Conservation (phyloP, 2,888 invertebrate genomes). For the Druceiella hillmani region DNA sequence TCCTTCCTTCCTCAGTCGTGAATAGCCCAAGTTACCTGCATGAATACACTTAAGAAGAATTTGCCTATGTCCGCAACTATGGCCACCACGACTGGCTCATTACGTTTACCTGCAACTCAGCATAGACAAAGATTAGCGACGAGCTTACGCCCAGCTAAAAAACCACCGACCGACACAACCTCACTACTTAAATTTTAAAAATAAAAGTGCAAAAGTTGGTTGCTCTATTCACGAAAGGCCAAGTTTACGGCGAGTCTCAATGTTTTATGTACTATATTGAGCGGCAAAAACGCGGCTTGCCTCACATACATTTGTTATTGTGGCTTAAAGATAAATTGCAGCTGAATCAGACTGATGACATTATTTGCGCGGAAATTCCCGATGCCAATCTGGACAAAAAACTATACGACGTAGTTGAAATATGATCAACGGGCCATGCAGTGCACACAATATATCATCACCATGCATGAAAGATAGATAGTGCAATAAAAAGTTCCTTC, state of each 20-base stretch:
- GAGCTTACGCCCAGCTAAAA: constrained; percentile 19
- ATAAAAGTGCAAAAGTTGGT: constrained; percentile 25
- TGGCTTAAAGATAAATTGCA: constrained; percentile 28
- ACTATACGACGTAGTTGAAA: constrained; percentile 20
- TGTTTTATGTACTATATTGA: constrained; percentile 23
- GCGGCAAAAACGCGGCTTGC: constrained; percentile 19
- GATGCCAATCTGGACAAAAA: constrained; percentile 21
- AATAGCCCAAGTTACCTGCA: constrained; percentile 25
- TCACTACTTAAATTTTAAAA: constrained; percentile 25
- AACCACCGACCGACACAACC: constrained; percentile 27
- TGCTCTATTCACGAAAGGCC: constrained; percentile 21
- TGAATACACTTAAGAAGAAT: constrained; percentile 26
- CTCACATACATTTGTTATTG: constrained; percentile 20
- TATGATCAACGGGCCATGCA: constrained; percentile 7
- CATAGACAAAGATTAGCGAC: constrained; percentile 26
- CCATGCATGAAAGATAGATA: constrained; percentile 26
- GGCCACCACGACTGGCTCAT: constrained; percentile 26
- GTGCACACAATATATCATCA: constrained; percentile 9
- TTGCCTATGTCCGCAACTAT: constrained; percentile 29
- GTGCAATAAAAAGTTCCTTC: constrained; percentile 16
- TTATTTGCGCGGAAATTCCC: constrained; percentile 31
- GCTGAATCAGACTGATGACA: constrained; percentile 29
- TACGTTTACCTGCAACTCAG: constrained; percentile 25
- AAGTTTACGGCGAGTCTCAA: constrained; percentile 23
- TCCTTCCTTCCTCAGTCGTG: constrained; percentile 28